phyloP scores from a whole-genome alignment of 1,140 invertebrate genomes.

The Physella acuta region DNA sequence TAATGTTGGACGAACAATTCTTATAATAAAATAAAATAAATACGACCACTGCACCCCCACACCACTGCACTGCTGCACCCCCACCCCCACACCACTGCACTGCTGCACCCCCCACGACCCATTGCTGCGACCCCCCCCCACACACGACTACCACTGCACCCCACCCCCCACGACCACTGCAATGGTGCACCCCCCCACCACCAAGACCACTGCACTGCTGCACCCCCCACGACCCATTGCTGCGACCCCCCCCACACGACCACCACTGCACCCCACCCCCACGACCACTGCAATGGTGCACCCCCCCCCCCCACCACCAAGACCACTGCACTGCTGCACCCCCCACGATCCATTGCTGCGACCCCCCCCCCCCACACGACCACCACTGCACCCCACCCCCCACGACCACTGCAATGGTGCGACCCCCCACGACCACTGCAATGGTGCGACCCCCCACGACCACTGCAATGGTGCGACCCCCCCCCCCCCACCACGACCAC shows the following conservation, averaged over 20 bases:
- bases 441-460: background rate
- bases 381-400: background rate
- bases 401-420: background rate
- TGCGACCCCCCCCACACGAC: background rate
- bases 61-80: background rate
- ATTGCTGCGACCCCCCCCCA: background rate
- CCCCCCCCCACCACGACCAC: background rate
- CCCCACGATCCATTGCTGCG: background rate
- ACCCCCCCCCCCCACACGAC: background rate
- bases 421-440: background rate
- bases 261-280: background rate
- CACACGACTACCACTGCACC: background rate
- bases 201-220: background rate
- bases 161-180: background rate
- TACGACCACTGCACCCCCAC: no score
- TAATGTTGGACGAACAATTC: no score
- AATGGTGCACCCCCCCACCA: background rate
- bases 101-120: background rate
- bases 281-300: background rate
- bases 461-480: background rate
- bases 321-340: background rate
- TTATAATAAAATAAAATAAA: no score
- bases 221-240: background rate
- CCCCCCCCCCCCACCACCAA: background rate
- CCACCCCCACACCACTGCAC: background rate